Percentiles rank a stretch among this genome's conserved stretches.
Evolutionary conservation across 2,113 vertebrate species (phyloP).

Genomic region (Salvelinus alpinus): DNA sequence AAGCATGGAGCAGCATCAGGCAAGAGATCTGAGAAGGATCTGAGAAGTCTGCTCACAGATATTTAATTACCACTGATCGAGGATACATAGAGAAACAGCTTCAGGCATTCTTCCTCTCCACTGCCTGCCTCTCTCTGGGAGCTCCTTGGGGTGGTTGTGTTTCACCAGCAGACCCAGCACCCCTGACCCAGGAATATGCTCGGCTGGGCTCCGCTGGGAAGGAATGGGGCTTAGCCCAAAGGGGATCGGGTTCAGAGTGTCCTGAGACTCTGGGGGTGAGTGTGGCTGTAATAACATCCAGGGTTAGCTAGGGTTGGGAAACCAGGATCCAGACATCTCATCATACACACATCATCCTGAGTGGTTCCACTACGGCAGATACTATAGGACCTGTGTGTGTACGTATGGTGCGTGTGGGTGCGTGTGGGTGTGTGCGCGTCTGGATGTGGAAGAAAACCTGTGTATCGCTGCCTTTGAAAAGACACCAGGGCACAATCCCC

Average conservation of each 20-base stretch:
- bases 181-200: constrained; percentile 58
- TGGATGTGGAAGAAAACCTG: background rate
- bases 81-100: constrained; percentile 40
- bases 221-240: constrained; percentile 16
- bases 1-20: constrained; percentile 31
- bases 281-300: constrained; percentile 69
- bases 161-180: constrained; percentile 51
- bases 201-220: constrained; percentile 33
- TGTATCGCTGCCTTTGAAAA: too few species aligned
- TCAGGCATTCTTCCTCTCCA: constrained; percentile 39
- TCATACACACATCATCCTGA: constrained; percentile 24
- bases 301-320: constrained; percentile 50
- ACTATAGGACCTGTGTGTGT: constrained; percentile 22
- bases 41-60: constrained; percentile 1
- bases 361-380: too few species aligned
- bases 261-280: constrained; percentile 43
- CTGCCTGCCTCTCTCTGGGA: background rate
- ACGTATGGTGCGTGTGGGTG: background rate
- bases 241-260: constrained; percentile 60
- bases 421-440: constrained; percentile 2
- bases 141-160: constrained; percentile 56
- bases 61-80: constrained; percentile 51
- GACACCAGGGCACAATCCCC: too few species aligned
- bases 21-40: constrained; percentile 21
- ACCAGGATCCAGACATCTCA: constrained; percentile 26